Conservation (phyloP, 2,113 vertebrate genomes). For the Rhinoptilus africanus region DNA sequence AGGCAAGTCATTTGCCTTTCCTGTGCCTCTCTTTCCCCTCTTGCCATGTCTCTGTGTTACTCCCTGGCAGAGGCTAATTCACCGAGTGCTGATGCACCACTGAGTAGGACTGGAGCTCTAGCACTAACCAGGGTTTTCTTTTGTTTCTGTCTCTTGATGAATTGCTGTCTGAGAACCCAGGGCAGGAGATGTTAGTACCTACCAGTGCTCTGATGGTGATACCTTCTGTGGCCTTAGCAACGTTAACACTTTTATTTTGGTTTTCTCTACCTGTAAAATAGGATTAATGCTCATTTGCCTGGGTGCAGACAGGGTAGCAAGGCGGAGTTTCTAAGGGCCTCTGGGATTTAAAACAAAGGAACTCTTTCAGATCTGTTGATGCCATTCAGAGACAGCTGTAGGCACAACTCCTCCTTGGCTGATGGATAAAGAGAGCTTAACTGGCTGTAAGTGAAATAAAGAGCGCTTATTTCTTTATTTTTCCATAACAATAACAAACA, state of each 20-base stretch:
- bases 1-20: neutral
- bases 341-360: neutral
- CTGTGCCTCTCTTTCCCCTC: neutral
- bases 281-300: neutral
- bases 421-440: neutral
- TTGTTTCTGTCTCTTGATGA: neutral
- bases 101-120: neutral
- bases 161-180: neutral
- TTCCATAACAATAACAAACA: neutral
- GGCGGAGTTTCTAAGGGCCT: neutral
- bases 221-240: neutral
- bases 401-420: neutral
- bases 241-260: neutral
- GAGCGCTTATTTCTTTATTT: neutral
- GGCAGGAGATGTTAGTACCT: neutral
- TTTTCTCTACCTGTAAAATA: neutral
- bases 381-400: neutral
- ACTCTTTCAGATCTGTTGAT: neutral
- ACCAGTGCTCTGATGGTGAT: neutral
- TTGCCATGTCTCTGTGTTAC: neutral
- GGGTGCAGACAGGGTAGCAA: neutral
- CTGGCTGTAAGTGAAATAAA: neutral
- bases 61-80: neutral
- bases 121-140: neutral
- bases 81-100: neutral